These are phyloP conservation scores for Monarcha castaneiventris DNA, from an alignment of 2,113 vertebrate species.

Conservation along the genomic window DNA sequence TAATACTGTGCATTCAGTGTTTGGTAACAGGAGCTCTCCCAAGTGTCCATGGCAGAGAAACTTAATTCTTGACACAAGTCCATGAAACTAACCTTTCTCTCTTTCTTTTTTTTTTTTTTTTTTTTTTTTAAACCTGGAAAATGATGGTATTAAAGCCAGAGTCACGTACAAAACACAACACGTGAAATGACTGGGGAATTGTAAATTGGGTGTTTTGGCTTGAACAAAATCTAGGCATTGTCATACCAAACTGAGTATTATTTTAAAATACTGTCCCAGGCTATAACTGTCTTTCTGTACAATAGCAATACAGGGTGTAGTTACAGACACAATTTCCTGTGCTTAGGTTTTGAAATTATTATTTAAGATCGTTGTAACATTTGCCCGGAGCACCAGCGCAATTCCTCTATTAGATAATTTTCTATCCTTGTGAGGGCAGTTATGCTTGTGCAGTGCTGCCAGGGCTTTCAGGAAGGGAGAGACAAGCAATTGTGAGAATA, in stretches of 20 bases:
- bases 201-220: conserved; percentile 7
- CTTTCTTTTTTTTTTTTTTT: accelerated
- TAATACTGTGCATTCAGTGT: not conserved
- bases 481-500: conserved; percentile 70
- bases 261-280: conserved; percentile 43
- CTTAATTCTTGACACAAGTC: not conserved
- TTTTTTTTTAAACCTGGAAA: not conserved
- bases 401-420: conserved; percentile 72
- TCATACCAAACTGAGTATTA: conserved; percentile 5
- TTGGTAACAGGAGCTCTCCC: conserved; percentile 36
- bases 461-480: conserved; percentile 78
- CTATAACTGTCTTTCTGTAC: conserved; percentile 22
- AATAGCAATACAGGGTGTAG: conserved; percentile 51
- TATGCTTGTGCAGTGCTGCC: conserved; percentile 58
- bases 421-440: conserved; percentile 63
- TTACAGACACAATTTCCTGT: conserved; percentile 65
- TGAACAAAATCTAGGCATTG: conserved; percentile 19
- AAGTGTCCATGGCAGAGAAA: not conserved
- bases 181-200: not conserved
- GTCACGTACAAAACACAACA: not conserved
- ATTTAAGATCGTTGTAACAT: conserved; percentile 32
- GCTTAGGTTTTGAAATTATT: conserved; percentile 34
- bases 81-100: not conserved
- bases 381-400: not conserved
- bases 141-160: not conserved